phyloP scores from a whole-genome alignment of 2,797 vertebrate genomes.

The Pseudomugil tenellus region DNA sequence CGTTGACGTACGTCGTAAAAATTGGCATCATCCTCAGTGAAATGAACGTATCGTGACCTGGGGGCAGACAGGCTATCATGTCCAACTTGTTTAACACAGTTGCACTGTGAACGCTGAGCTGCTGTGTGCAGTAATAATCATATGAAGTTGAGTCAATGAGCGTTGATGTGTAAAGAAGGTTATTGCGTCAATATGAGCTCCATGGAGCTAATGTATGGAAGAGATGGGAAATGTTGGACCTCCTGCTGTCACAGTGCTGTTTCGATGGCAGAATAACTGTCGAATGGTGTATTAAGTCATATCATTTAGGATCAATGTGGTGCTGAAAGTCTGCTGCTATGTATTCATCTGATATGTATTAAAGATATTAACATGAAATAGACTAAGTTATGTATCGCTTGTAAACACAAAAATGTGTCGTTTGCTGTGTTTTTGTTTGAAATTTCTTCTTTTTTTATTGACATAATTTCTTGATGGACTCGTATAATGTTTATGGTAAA shows the following conservation, averaged over 20 bases:
- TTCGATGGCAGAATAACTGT: constrained; percentile 28
- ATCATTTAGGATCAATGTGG: neutral
- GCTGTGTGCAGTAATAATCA: neutral
- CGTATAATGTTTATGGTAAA: no score
- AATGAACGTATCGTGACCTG: constrained; percentile 4
- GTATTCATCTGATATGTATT: neutral
- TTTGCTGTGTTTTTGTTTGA: no score
- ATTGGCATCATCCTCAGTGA: neutral
- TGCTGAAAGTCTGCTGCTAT: neutral
- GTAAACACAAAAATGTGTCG: no score
- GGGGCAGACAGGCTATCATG: neutral
- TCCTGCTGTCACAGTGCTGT: neutral
- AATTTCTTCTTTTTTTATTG: no score
- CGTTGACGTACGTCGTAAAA: neutral
- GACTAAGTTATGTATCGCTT: neutral
- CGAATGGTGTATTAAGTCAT: constrained; percentile 9
- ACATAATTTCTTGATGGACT: no score
- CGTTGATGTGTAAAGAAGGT: constrained; percentile 2
- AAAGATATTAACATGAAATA: neutral
- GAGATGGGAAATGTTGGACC: constrained; percentile 7
- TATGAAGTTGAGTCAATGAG: neutral
- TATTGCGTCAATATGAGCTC: constrained; percentile 17
- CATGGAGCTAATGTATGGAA: constrained; percentile 9
- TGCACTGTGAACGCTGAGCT: neutral
- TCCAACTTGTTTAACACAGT: neutral